Evolutionary conservation across 2,888 invertebrate genomes (phyloP).

Genomic region (Ditula angustiorana): DNA sequence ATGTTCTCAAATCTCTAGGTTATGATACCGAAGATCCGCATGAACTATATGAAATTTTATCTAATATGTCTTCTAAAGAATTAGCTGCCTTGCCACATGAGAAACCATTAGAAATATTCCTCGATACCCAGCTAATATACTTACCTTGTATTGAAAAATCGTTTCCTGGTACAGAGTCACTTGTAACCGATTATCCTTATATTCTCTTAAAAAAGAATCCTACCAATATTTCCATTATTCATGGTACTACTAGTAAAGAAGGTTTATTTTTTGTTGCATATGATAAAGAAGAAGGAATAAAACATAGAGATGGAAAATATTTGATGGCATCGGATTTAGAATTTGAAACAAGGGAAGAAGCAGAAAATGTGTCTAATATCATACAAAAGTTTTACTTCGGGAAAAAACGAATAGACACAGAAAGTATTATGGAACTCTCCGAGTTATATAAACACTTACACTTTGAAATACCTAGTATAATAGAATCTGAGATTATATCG

Average conservation of each 20-base stretch:
- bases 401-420: conserved; percentile 44
- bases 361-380: conserved; percentile 41
- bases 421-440: conserved; percentile 40
- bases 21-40: conserved; percentile 23
- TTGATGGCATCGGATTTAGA: conserved; percentile 32
- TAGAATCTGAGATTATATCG: conserved; percentile 40
- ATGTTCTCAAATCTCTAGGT: conserved; percentile 2
- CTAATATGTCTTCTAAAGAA: conserved; percentile 12
- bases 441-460: conserved; percentile 48
- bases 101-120: conserved; percentile 65
- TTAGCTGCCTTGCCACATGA: conserved; percentile 23
- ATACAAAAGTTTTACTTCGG: conserved; percentile 50
- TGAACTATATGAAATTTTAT: conserved; percentile 19
- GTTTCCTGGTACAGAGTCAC: conserved; percentile 64
- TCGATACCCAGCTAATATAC: conserved; percentile 69
- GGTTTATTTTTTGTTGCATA: conserved; percentile 59
- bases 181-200: conserved; percentile 68
- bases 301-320: conserved; percentile 28
- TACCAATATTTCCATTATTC: conserved; percentile 61
- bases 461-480: conserved; percentile 54
- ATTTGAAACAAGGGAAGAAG: conserved; percentile 43
- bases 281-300: conserved; percentile 51
- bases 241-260: conserved; percentile 70
- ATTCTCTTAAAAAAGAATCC: conserved; percentile 63
- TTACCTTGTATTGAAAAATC: conserved; percentile 72